Conservation (phyloP, 2,888 invertebrate species). For the Cantharis nigra region DNA sequence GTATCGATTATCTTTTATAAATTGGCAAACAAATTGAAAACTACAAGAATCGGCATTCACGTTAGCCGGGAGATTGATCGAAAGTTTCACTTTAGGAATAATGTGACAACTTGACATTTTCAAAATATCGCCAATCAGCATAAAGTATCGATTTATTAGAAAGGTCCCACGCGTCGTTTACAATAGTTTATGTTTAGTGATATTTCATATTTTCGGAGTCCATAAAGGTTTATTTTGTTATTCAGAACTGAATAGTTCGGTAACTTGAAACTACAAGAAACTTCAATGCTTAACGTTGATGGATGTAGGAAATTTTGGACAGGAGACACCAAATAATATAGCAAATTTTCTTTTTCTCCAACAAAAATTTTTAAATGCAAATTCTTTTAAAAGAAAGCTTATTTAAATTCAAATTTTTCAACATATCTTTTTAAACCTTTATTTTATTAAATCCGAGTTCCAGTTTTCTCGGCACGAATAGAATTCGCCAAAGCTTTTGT, state of each 20-base stretch:
- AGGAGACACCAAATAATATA: neutral
- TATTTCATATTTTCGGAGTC: neutral
- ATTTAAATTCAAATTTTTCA: neutral
- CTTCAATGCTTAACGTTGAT: neutral
- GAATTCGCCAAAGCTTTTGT: neutral
- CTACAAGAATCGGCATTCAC: neutral
- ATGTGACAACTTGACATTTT: constrained; percentile 1
- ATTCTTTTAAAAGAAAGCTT: neutral
- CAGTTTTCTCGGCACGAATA: neutral
- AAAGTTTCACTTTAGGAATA: neutral
- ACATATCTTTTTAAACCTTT: neutral
- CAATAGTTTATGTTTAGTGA: neutral
- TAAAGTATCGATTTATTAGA: constrained; percentile 1
- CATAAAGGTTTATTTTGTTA: neutral
- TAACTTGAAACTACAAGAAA: neutral
- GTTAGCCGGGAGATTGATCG: neutral
- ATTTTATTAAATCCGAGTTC: neutral
- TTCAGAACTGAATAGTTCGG: neutral
- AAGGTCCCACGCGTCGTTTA: neutral
- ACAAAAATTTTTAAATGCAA: neutral
- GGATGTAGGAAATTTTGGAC: neutral
- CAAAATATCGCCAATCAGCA: constrained; percentile 1
- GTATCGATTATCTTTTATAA: neutral
- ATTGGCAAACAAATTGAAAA: neutral
- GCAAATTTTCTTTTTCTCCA: neutral